Evolutionary conservation across 1,140 invertebrate genomes (phyloP), one percentile per base, ranked within the genome.

Genomic region (Diorhabda elongata): DNA sequence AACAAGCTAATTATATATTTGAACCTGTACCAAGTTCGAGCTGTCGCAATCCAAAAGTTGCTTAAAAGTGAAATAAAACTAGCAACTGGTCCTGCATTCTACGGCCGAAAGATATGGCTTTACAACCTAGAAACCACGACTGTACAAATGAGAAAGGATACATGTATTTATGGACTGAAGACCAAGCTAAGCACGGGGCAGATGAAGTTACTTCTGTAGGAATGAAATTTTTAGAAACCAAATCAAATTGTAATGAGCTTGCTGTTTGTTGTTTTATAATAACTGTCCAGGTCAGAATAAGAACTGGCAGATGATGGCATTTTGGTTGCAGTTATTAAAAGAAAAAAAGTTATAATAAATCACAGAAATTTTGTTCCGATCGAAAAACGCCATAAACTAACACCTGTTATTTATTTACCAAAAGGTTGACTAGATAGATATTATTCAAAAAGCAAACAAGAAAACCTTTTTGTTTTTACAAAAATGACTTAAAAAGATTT

Each of bases 231-330:
- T 56, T 71, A 41, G 47, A 60, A 41, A 67, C 5, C 6, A 67
- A 68, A 58, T 42, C 9, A n/a, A n/a, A 63, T 42, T 63, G 26
- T 8, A 52, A 72, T 4, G 26, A 72, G 3, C 59, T 72, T 8
- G 59, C 70, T 58, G 58, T 72, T 47, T 72, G 26, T 26, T 26
- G 26, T 26, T 72, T 63, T 70, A 69, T 59, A 61, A 73, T 62
- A 71, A 70, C 66, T 69, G 68, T 42, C 58, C 47, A 43, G 65
- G 68, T n/a, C 71, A 73, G 44, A 73, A 73, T 59, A 70, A 70
- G 58, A 73, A 73, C 52, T 71, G 71, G 62, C 26, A 26, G 26
- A 26, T 26, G 26, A 26, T 26, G 26, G 26, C 26, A 1, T 26
- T 26, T 26, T 26, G 26, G 26, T 26, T 26, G 26, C 26, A 26